Evolutionary conservation across 1,140 invertebrate genomes (phyloP), one percentile per base, ranked within the genome.

Genomic region (Drosophila lini): DNA sequence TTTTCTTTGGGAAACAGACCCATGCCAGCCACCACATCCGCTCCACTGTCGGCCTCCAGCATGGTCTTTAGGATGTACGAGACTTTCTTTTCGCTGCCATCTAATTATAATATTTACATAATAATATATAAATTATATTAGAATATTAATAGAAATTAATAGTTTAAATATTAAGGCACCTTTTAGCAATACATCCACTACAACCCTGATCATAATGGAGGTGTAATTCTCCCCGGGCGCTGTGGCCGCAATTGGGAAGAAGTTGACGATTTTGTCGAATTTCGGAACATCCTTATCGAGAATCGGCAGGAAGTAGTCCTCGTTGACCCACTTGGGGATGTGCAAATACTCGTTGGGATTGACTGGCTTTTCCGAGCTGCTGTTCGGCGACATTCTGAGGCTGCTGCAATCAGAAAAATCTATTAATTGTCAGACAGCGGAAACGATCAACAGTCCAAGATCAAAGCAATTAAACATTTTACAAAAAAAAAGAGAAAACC

Each of bases 261-360:
- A 85, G 34, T 52, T 85, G n/a, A 76, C 48, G 5, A 91, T 76
- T 32, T 58, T 74, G 0, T 53, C 58, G 34, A 78, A 91, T 40
- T 74, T 44, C 5, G 41, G 10, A 9, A 88, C 74, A 68, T 91
- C 76, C 69, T 93, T 82, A 41, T 91, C 91, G 2, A 94, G 57
- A 28, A 93, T 81, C 34, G 91, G 91, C 38, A 93, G 76, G 3
- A 93, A 78, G 40, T 94, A 94, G 22, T 93, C 88, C 50, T 82
- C 69, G 70, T 93, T 93, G 31, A 94, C 65, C 94, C 94, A 94
- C 52, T 91, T 63, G 38, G 92, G 92, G 28, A 92, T 91, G 3
- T 41, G 22, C 0, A 91, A 56, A 41, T 64, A 34, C 25, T 91
- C 71, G 25, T 91, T 91, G 11, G 90, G 90, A 78, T 80, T 89